These are phyloP conservation scores for Myotis myotis DNA, from an alignment of 2,797 vertebrate genomes.

Conservation along the genomic window DNA sequence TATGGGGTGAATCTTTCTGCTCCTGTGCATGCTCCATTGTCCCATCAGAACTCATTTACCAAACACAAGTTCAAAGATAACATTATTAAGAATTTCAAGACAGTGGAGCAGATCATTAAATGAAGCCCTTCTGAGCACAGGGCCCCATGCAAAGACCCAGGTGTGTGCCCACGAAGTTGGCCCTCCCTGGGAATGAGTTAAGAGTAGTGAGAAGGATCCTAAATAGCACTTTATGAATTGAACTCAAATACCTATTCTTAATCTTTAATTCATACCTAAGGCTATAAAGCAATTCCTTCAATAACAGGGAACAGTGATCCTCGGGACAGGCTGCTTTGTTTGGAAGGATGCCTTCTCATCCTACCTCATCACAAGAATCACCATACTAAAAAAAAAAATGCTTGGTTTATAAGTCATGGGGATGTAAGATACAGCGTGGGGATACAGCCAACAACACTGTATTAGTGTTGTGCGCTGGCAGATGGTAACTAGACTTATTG, in stretches of 20 bases:
- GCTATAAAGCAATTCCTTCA: neutral
- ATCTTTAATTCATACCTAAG: neutral
- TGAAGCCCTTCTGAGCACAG: neutral
- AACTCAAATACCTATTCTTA: neutral
- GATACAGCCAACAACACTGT: neutral
- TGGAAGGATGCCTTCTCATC: neutral
- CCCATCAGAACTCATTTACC: neutral
- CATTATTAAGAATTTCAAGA: neutral
- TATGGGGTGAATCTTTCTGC: neutral
- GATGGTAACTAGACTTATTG: neutral
- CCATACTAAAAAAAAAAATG: neutral
- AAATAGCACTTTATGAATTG: neutral
- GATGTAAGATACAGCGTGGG: neutral
- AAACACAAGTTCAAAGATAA: neutral
- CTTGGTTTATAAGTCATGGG: neutral
- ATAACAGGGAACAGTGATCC: neutral
- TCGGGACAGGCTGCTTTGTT: neutral
- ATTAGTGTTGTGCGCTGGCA: neutral
- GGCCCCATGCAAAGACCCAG: rapidly evolving
- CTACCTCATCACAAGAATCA: neutral
- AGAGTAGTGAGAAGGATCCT: neutral
- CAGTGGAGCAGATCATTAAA: neutral
- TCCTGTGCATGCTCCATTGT: neutral
- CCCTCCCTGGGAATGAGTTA: too few relatives aligned
- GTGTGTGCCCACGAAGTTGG: rapidly evolving